Evolutionary conservation across 2,888 invertebrate genomes (phyloP).

Genomic region (Lymantria monacha): DNA sequence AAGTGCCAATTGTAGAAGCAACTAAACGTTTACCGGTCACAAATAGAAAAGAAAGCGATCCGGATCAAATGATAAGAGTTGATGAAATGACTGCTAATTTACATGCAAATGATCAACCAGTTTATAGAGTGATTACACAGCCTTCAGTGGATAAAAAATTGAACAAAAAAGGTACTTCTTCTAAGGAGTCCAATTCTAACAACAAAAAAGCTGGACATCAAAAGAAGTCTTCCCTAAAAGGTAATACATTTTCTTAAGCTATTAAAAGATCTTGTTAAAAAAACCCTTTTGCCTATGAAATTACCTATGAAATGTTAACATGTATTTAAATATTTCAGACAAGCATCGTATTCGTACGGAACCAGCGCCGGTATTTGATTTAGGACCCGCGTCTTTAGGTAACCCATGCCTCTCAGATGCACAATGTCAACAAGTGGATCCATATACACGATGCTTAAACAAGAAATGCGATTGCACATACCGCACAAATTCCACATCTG

Average conservation of each 20-base stretch:
- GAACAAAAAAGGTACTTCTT: conserved; percentile 58
- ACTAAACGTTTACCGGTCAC: conserved; percentile 57
- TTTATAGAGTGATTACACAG: conserved; percentile 75
- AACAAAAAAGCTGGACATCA: conserved; percentile 69
- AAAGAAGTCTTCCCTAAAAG: conserved; percentile 75
- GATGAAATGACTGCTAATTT: conserved; percentile 74
- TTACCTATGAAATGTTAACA: neutral
- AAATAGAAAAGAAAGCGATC: conserved; percentile 67
- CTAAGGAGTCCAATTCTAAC: conserved; percentile 51
- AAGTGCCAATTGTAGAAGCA: conserved; percentile 63
- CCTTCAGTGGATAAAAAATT: conserved; percentile 68
- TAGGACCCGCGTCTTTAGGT: conserved; percentile 87
- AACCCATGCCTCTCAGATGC: conserved; percentile 87
- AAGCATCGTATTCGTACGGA: conserved; percentile 69
- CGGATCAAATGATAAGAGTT: conserved; percentile 64
- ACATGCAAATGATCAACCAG: conserved; percentile 74
- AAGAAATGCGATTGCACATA: conserved; percentile 90
- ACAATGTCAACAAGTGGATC: conserved; percentile 91
- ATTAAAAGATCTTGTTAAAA: neutral
- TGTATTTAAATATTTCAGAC: conserved; percentile 43
- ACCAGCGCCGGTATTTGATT: conserved; percentile 54
- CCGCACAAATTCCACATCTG: conserved; percentile 80
- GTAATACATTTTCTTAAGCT: conserved; percentile 30
- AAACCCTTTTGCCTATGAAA: neutral
- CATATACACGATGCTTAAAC: conserved; percentile 87